A percentile compares a stretch with the other conserved stretches of the same genome.
Evolutionary conservation across 2,888 invertebrate species (phyloP).

Genomic region (Lutraria lutraria): DNA sequence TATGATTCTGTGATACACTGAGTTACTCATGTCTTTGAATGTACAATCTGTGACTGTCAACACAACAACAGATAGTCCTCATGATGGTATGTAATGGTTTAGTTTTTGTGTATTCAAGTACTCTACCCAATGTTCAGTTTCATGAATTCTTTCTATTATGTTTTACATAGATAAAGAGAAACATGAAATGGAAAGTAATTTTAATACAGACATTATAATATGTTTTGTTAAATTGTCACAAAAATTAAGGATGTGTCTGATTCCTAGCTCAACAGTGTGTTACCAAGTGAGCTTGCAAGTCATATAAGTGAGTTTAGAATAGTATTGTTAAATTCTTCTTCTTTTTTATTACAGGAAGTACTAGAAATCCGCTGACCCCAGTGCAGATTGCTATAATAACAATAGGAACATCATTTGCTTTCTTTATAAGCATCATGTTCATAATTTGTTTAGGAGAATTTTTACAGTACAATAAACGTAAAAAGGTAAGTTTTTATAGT

Average conservation of each 20-base stretch:
- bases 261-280: too few relatives aligned
- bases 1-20: background rate
- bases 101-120: too few relatives aligned
- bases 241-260: too few relatives aligned
- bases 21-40: conserved; percentile 35
- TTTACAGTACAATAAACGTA: conserved; percentile 53
- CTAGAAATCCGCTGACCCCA: conserved; percentile 41
- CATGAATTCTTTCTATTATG: background rate
- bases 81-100: conserved; percentile 23
- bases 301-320: too few relatives aligned
- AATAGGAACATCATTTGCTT: conserved; percentile 56
- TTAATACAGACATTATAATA: background rate
- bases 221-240: too few relatives aligned
- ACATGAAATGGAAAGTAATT: background rate
- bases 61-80: conserved; percentile 17
- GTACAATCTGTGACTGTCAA: conserved; percentile 28
- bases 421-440: conserved; percentile 58
- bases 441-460: conserved; percentile 62
- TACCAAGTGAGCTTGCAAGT: too few relatives aligned
- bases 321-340: too few relatives aligned
- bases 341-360: conserved; percentile 34
- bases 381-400: conserved; percentile 57
- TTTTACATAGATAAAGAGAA: too few relatives aligned
- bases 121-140: background rate
- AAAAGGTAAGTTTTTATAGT: conserved; percentile 36